Evolutionary conservation across 64 coral and sea anemone genomes (phyloP), one percentile per base, ranked within the genome.

Genomic region (Cladopsammia gracilis): DNA sequence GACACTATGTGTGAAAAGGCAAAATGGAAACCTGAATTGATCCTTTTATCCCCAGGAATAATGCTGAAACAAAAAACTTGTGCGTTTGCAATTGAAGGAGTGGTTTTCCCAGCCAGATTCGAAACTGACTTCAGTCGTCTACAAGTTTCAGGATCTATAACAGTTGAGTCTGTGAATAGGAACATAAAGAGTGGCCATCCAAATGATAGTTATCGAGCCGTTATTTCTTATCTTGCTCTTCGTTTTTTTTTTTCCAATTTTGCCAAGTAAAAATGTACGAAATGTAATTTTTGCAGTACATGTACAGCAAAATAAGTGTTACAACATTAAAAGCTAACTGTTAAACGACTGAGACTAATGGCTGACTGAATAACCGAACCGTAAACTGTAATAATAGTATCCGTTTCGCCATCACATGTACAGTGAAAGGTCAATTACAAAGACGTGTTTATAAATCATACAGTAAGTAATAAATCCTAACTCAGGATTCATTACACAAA

Each of bases 371-470:
- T 57, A 20, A 10, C 10, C 4, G 3, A 25, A 56, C 75, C 75
- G 75, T 53, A 54, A 57, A 53, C 50, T 77, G 20, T 56, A 56
- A 25, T 56, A 54, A 45, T 45, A n/a, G 60, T 46, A 84, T 84
- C 42, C 45, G 44, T 84, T 77, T 65, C 44, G 61, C 5, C 62
- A 20, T 47, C 50, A 20, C n/a, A n/a, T n/a, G n/a, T n/a, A n/a
- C 2, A 84, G 5, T 43, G 7, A 16, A 64, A 84, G 80, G 62
- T 84, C 80, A 84, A 84, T 50, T 14, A 52, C 7, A 48, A 64
- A 64, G 78, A 80, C 79, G 10, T 48, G 59, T 10, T 64, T 48
- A 43, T 75, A 3, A 48, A 67, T 49, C 19, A 52, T 50, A 84
- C 62, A 12, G 62, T 19, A 68, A 49, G 19, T 10, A 51, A 67